A percentile compares a stretch with the other conserved stretches of the same genome.
Conservation (phyloP, 2,797 vertebrate species). For the Ibycter americanus region DNA sequence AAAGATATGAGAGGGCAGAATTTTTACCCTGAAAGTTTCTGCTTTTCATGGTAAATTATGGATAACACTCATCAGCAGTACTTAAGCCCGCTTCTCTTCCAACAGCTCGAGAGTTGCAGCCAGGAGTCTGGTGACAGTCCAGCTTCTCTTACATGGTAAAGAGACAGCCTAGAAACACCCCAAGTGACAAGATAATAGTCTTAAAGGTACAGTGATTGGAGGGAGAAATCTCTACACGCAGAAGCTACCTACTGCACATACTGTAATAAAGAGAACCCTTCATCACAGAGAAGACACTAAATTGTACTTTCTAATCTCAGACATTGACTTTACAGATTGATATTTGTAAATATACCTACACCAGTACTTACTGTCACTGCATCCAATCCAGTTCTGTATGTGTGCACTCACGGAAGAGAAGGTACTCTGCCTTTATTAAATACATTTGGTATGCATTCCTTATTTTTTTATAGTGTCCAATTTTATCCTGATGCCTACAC, state of each 20-base stretch:
- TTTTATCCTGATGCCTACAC: not conserved
- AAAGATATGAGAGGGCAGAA: slow-evolving; percentile 19
- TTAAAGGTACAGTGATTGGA: not conserved
- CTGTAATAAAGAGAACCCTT: not conserved
- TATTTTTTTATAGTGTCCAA: not conserved
- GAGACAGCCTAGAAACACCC: not conserved
- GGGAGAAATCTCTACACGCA: not conserved
- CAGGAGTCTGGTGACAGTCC: not conserved
- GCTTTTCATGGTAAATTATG: slow-evolving; percentile 38
- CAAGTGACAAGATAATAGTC: not conserved
- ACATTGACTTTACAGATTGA: not conserved
- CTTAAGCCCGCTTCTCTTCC: slow-evolving; percentile 17
- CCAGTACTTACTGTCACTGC: not conserved
- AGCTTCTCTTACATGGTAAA: not conserved
- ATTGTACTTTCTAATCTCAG: not conserved
- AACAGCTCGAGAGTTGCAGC: not conserved
- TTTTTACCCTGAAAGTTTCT: slow-evolving; percentile 46
- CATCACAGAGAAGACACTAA: not conserved
- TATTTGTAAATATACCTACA: not conserved
- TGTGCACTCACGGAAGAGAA: not conserved
- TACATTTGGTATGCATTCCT: not conserved
- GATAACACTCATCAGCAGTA: slow-evolving; percentile 14
- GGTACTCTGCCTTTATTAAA: not conserved
- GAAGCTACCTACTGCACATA: not conserved
- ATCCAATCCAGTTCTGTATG: not conserved